Base-by-base conservation (phyloP, 2,113 vertebrate genomes). In the Brachypteracias leptosomus region DNA sequence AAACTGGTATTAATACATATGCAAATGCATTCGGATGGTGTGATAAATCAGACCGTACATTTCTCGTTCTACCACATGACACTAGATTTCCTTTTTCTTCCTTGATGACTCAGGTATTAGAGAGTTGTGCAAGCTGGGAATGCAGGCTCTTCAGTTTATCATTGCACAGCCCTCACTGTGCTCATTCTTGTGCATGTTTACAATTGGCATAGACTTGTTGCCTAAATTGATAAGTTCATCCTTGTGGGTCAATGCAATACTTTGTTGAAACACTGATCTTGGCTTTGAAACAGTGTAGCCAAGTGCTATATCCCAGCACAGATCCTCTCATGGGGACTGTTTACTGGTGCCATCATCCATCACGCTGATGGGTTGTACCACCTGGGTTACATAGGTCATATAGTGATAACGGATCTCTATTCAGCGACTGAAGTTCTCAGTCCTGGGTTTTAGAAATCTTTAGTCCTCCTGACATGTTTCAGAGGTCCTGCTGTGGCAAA, bases 231-330 rank as follows among this genome's bases (percentile, higher is more conserved):
- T 63, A 47, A 36, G 8, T 80, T 73, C 72, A 12, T 52, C 61
- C 55, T 36, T 0, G 0, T 46, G 22, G 16, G 6, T 42, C 17
- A 66, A 2, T 28, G 11, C 18, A 78, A 4, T 22, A 44, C 6
- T 54, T 71, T 80, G 18, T 28, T 73, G 22, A 31, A 89, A 73
- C 16, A 18, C 3, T 59, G 44, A 36, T 35, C 13, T 62, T 15
- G 15, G 5, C 28, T 58, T 81, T 81, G 33, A 87, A 89, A 38
- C 6, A 21, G 22, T 8, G 22, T 3, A 51, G 7, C 11, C 28
- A 78, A 59, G 5, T 31, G 16, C 21, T 62, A 7, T n/a, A 26
- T 77, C 16, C 8, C 35, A 89, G 31, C 51, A 62, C 21, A 38
- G 22, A 10, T 63, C 13, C 28, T 84, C 19, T 40, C 31, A 55